phyloP scores from a whole-genome alignment of 2,888 invertebrate species.

The Drosophila sordidula region DNA sequence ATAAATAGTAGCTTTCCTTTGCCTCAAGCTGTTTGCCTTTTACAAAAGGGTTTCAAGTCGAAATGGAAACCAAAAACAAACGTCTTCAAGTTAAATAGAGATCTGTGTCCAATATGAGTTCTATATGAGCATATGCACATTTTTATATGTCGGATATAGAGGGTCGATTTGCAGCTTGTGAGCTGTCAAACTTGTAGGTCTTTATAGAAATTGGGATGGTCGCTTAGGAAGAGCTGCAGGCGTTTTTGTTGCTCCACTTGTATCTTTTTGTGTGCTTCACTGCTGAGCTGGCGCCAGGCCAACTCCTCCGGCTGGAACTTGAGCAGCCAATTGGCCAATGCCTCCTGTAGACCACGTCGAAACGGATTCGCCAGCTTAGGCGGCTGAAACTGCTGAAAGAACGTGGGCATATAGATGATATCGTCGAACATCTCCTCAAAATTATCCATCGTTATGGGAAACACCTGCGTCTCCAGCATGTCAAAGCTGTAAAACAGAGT shows the following conservation, averaged over 20 bases:
- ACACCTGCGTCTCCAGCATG: slow-evolving; percentile 43
- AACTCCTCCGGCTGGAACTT: slow-evolving; percentile 8
- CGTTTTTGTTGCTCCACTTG: background rate
- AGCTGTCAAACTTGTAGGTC: background rate
- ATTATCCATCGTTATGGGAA: background rate
- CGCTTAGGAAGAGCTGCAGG: background rate
- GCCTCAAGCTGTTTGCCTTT: too few relatives aligned
- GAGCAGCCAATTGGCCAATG: slow-evolving; percentile 37
- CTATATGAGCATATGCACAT: background rate
- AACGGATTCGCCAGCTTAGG: slow-evolving; percentile 12
- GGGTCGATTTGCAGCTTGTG: too few relatives aligned
- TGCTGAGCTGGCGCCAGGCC: background rate
- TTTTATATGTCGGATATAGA: too few relatives aligned
- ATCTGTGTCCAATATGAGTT: background rate
- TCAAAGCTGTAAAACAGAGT: slow-evolving; percentile 30
- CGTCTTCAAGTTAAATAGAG: background rate
- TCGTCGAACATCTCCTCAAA: slow-evolving; percentile 45
- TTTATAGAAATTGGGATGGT: background rate
- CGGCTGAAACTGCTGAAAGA: slow-evolving; percentile 12
- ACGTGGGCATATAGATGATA: slow-evolving; percentile 23
- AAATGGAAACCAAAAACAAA: background rate
- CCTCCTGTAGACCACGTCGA: slow-evolving; percentile 3
- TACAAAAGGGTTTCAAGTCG: background rate
- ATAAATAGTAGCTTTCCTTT: too few relatives aligned
- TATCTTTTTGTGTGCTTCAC: background rate